Conservation (phyloP, 2,888 invertebrate genomes). For the Lasioglossum pauxillum region DNA sequence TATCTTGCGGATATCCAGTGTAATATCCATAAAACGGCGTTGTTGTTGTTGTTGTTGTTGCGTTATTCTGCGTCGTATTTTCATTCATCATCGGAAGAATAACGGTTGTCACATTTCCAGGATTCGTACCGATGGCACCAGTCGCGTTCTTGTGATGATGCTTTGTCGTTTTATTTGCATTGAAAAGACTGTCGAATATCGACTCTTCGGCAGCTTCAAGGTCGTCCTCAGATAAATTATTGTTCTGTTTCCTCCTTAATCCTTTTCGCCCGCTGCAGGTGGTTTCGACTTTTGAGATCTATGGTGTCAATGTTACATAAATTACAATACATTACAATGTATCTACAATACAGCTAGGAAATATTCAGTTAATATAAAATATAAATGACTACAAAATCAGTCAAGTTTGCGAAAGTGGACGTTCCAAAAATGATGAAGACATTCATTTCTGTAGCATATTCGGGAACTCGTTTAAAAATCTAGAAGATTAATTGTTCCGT, state of each 20-base stretch:
- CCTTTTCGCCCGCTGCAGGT: constrained; percentile 27
- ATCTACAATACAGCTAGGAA: not conserved
- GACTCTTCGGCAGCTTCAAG: constrained; percentile 21
- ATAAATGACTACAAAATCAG: not conserved
- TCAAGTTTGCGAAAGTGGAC: not conserved
- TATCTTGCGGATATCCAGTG: constrained; percentile 77
- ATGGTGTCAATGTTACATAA: not conserved
- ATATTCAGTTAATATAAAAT: not conserved
- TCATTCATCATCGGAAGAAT: not conserved
- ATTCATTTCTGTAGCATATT: not conserved
- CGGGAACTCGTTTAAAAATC: not conserved
- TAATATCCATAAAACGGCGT: constrained; percentile 73
- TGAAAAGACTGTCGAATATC: not conserved
- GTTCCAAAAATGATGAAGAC: not conserved
- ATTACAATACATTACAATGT: not conserved
- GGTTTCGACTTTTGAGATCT: not conserved
- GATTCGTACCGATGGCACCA: not conserved
- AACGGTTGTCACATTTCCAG: not conserved
- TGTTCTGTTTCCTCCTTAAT: constrained; percentile 13
- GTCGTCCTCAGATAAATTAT: not conserved
- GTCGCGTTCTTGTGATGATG: not conserved
- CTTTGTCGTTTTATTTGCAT: not conserved
- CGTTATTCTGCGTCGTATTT: constrained; percentile 12
- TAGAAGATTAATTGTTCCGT: not conserved
- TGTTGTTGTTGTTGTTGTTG: constrained; percentile 36